Base-by-base conservation (phyloP, 2,113 vertebrate genomes). In the Gopherus evgoodei region DNA sequence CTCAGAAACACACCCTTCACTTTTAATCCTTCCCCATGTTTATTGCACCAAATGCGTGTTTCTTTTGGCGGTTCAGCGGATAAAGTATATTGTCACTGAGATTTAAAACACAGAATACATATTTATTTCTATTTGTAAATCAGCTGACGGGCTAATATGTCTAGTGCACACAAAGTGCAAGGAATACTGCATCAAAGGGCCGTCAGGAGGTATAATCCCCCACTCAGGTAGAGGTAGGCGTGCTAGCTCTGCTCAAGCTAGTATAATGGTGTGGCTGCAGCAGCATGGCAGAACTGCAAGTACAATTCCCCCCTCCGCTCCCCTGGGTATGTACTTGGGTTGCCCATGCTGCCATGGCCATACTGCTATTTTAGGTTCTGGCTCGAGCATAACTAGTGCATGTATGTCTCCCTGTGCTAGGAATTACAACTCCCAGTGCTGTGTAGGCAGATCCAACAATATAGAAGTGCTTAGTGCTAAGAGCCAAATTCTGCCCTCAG, bases 101-200 rank as follows among this genome's bases (percentile, higher is more conserved):
- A 22, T 75, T 38, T 96, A 79, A 14, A 88, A 90, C 6, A 89
- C 35, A 90, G 94, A 91, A 62, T 62, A 35, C 24, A 75, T 42
- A 83, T 54, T 54, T 22, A 54, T 54, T 54, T 17, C 52, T 88
- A n/a, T 75, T 62, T 72, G 14, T 38, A 35, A 80, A 92, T 59
- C 16, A 81, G 25, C 4, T 25, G 12, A 76, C 38, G 53, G 83
- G 90, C 86, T 57, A 38, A 21, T 2, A 1, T 49, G 27, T 44
- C 21, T 91, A n/a, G 90, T 79, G 84, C 57, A 57, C 2, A 65
- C 13, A 25, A 93, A 90, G 89, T 88, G 49, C 53, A 81, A 87
- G 82, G 22, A 4, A 4, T 81, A 47, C 16, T 54, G 59, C 29
- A 69, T 21, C 8, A 17, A 69, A 69, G 35, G 65, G 8, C 17